These are phyloP conservation scores for Dendrocincla tyrannina DNA, from an alignment of 2,797 vertebrate genomes.

Conservation along the genomic window DNA sequence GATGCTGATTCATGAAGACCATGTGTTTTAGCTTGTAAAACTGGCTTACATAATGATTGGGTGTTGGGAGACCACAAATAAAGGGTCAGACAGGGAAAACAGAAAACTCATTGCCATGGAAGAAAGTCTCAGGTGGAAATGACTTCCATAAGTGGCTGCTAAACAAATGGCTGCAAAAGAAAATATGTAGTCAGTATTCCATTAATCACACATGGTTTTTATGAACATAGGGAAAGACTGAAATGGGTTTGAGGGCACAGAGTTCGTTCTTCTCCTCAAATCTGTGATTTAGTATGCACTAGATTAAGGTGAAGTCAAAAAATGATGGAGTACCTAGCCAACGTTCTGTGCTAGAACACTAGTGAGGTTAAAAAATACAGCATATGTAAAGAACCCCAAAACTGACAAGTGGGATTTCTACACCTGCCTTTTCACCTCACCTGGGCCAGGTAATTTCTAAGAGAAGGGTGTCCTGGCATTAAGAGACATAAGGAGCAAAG, in stretches of 20 bases:
- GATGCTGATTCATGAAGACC: not conserved
- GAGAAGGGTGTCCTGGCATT: not conserved
- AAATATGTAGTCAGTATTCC: not conserved
- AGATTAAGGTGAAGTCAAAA: fast-evolving
- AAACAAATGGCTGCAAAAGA: not conserved
- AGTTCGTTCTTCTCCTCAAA: not conserved
- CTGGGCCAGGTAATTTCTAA: not conserved
- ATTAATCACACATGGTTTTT: not conserved
- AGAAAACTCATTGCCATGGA: not conserved
- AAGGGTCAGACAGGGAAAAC: not conserved
- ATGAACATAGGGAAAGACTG: not conserved
- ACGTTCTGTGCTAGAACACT: not conserved
- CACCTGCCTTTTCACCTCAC: not conserved
- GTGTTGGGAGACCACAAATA: not conserved
- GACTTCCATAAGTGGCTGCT: not conserved
- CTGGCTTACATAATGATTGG: not conserved
- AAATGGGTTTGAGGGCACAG: not conserved
- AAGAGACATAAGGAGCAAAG: not conserved
- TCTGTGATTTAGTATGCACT: not conserved
- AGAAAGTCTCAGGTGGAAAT: not conserved
- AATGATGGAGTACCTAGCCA: not conserved
- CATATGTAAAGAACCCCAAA: not conserved
- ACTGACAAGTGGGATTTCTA: not conserved
- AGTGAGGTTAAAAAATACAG: not conserved
- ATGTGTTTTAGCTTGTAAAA: not conserved